Conservation (phyloP, 2,888 invertebrate genomes). For the Tinea semifulvella region DNA sequence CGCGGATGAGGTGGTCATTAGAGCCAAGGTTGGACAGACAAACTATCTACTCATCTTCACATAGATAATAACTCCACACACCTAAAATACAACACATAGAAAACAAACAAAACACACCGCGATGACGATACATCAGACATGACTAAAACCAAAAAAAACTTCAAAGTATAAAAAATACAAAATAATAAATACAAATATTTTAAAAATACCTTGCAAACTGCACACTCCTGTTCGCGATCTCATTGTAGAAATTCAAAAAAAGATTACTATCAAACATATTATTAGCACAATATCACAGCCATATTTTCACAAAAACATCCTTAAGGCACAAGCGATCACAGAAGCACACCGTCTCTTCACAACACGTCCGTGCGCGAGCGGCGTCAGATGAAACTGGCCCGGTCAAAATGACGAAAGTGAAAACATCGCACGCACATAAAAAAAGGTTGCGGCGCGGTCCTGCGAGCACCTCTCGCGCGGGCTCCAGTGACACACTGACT, state of each 20-base stretch:
- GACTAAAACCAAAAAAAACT: slow-evolving; percentile 9
- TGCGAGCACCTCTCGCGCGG: slow-evolving; percentile 63
- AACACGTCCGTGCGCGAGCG: slow-evolving; percentile 64
- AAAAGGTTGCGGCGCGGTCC: slow-evolving; percentile 62
- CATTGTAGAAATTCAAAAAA: slow-evolving; percentile 63
- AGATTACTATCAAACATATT: slow-evolving; percentile 62
- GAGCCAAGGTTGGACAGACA: slow-evolving; percentile 56
- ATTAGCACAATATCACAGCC: slow-evolving; percentile 65
- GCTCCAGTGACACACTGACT: slow-evolving; percentile 62
- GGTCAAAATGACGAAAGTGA: slow-evolving; percentile 68
- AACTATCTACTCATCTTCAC: slow-evolving; percentile 30
- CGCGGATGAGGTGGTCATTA: slow-evolving; percentile 56
- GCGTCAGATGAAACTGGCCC: slow-evolving; percentile 64
- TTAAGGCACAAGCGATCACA: slow-evolving; percentile 57
- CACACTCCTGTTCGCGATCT: slow-evolving; percentile 62
- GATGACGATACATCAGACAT: slow-evolving; percentile 12
- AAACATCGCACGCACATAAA: slow-evolving; percentile 65
- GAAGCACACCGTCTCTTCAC: slow-evolving; percentile 48
- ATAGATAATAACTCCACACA: not conserved
- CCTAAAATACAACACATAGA: not conserved
- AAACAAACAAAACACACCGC: slow-evolving; percentile 27
- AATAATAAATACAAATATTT: slow-evolving; percentile 35
- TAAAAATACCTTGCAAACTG: slow-evolving; percentile 62
- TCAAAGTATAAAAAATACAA: not conserved
- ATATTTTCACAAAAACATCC: slow-evolving; percentile 59